Conservation (phyloP, 2,113 vertebrate species). For the Cheilinus undulatus region DNA sequence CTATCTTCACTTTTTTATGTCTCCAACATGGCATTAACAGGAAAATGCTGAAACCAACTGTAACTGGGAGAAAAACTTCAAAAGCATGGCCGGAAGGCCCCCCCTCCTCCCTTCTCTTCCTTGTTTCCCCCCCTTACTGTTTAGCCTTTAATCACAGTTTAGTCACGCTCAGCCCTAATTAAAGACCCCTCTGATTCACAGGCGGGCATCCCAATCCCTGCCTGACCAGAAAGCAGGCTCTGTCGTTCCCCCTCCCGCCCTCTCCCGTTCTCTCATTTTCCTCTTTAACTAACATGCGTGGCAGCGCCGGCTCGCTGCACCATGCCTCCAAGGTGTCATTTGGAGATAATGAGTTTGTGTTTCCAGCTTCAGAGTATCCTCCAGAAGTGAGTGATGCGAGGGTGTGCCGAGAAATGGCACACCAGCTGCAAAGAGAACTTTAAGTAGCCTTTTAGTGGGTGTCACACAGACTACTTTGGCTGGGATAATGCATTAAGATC, state of each 20-base stretch:
- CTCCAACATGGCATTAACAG: constrained; percentile 62
- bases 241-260: constrained; percentile 41
- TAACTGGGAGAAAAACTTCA: constrained; percentile 78
- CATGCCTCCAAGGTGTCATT: constrained; percentile 64
- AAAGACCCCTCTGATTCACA: constrained; percentile 82
- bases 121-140: constrained; percentile 61
- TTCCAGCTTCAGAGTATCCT: constrained; percentile 43
- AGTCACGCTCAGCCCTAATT: constrained; percentile 86
- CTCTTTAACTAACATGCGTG: constrained; percentile 57
- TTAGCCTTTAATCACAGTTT: constrained; percentile 87
- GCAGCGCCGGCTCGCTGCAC: constrained; percentile 23
- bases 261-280: constrained; percentile 46
- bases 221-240: constrained; percentile 68
- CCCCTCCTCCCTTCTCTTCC: not conserved
- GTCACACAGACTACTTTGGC: constrained; percentile 1
- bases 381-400: constrained; percentile 47
- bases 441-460: constrained; percentile 10
- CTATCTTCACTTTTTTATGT: constrained; percentile 58
- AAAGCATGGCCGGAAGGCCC: constrained; percentile 74
- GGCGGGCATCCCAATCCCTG: constrained; percentile 63
- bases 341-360: constrained; percentile 70
- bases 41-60: constrained; percentile 73
- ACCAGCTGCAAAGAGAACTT: constrained; percentile 15
- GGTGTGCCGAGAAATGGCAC: constrained; percentile 45
- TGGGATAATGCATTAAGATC: constrained; percentile 13